Base-by-base conservation (phyloP, 2,797 vertebrate genomes). In the Bovichtus variegatus region DNA sequence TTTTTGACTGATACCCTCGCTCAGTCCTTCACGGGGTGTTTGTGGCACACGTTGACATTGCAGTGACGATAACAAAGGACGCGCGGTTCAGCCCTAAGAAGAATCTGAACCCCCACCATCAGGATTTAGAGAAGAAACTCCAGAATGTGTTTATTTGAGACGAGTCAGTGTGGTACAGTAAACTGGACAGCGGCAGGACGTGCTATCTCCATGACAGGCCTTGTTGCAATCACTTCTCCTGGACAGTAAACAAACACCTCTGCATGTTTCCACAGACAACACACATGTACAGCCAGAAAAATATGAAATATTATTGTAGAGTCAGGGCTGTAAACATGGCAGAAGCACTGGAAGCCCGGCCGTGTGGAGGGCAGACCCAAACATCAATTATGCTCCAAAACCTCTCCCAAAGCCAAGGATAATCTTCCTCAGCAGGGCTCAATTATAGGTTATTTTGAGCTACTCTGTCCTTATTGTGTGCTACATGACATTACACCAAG, bases 371-470 rank as follows among this genome's bases (percentile, higher is more conserved):
- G 67, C 86, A 83, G 90, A 84, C 86, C 87, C 76, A 92, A 94
- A 94, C 91, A 94, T 91, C 88, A 93, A 91, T 94, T 93, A 92
- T 88, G 81, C 74, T 91, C 87, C 86, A 88, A 91, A 91, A 84
- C 78, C 71, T 87, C 83, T 90, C 86, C 79, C 69, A 85, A 88
- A 90, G 84, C 87, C 89, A 83, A 85, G 88, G 90, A 92, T 94
- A 94, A 94, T 92, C 90, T 90, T 79, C 76, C 83, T 93, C 89
- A 85, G 92, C 83, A 91, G 87, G 89, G 87, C 92, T 92, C 92
- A 94, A 94, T 95, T 94, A 94, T 87, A 82, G 89, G 90, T 89
- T 94, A 93, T 94, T 94, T 93, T 87, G 81, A 90, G 90, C 90
- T 76, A 88, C 84, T 90, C 82, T 9, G 69, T 74, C 74, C 83